phyloP scores from a whole-genome alignment of 2,113 vertebrate species.

The Marmota monax region DNA sequence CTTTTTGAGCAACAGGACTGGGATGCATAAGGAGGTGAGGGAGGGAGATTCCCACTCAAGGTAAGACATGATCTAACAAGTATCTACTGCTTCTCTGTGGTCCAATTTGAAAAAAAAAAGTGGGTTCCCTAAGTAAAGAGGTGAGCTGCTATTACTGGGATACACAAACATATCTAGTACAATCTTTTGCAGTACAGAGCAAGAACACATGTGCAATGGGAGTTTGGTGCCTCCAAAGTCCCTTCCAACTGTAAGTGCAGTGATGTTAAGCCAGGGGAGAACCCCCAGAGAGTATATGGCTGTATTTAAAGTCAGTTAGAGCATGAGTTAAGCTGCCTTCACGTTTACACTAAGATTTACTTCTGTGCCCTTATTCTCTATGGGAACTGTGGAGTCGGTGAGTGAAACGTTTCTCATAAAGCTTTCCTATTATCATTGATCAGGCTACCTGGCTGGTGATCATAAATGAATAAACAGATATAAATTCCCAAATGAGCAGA shows the following conservation, averaged over 20 bases:
- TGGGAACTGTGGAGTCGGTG: background rate
- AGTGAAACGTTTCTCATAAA: background rate
- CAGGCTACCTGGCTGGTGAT: slow-evolving; percentile 48
- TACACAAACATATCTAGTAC: background rate
- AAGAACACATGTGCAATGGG: rapidly evolving
- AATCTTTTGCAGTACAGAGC: background rate
- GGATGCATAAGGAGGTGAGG: background rate
- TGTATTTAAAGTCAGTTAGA: slow-evolving; percentile 16
- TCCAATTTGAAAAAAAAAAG: background rate
- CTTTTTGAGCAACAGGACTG: background rate
- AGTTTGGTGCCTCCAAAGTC: background rate
- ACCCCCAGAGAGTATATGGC: background rate
- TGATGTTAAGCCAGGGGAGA: background rate
- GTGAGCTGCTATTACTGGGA: background rate
- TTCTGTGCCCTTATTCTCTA: slow-evolving; percentile 35
- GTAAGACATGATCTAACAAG: background rate
- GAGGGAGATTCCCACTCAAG: background rate
- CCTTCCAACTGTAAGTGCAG: background rate
- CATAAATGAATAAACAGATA: slow-evolving; percentile 69
- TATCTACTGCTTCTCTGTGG: background rate
- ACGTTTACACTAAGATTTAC: slow-evolving; percentile 44
- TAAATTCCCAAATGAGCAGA: slow-evolving; percentile 54
- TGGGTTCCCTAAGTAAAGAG: background rate
- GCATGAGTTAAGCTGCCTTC: background rate
- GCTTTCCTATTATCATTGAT: slow-evolving; percentile 57